Evolutionary conservation across 2,888 invertebrate genomes (phyloP), one percentile per base, ranked within the genome.

Genomic region (Iselma pallidipennis): DNA sequence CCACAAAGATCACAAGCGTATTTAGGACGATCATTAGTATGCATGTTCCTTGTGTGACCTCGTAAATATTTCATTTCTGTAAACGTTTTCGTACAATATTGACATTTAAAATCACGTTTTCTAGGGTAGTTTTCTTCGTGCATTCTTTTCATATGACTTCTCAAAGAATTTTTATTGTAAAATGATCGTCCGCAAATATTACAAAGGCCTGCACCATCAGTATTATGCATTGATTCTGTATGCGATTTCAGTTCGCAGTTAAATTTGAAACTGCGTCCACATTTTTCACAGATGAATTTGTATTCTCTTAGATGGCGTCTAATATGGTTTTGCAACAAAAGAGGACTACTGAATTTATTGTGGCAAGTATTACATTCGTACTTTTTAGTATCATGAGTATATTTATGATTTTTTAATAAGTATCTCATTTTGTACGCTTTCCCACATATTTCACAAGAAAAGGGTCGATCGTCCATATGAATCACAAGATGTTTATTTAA

Each of bases 1-100:
- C 49, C 54, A 16, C 59, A 59, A n/a, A 55, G 7, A n/a, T 54
- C 59, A 6, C 59, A 45, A n/a, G 23, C 12, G 6, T n/a, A n/a
- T 12, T 45, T 21, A 1, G 1, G 12, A 12, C 23, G 4, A 23
- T 21, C n/a, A 5, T 45, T 9, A 12, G 4, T 10, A 45, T 45
- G 45, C 12, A 3, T 23, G 1, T 0, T 1, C 5, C 1, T 21
- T 12, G 23, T 23, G 23, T 45, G 45, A 2, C 23, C 4, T 5
- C 5, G 0, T 12, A 50, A 19, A 29, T 28, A 14, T 1, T 2
- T 10, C 6, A 26, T 14, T 14, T 50, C 16, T 26, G 4, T 26
- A n/a, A 57, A 57, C 10, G 23, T 33, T 19, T 51, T 26, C 5
- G 19, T 4, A 29, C 57, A 57, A 1, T 10, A 14, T 12, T 51